Base-by-base conservation (phyloP, 92 coral and sea anemone genomes). In the Isaurus tuberculatus region DNA sequence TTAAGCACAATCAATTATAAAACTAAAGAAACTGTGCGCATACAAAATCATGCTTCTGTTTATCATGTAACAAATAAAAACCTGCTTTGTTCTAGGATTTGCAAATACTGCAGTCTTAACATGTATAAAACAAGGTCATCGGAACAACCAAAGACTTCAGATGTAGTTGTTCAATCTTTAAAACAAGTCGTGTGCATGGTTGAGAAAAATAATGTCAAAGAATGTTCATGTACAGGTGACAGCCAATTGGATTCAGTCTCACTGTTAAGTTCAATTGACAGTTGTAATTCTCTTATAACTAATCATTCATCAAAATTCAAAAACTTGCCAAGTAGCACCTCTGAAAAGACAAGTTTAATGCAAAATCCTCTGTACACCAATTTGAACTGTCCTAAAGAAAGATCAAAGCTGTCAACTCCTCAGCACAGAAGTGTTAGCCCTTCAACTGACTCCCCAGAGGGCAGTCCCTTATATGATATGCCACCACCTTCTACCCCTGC, bases 401-500 rank as follows among this genome's bases (percentile, higher is more conserved):
- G 14, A 43, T 2, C 72, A 23, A 3, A 9, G 23, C 69, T 51
- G 8, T 55, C 81, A 2, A 75, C 81, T 75, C 81, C 81, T 23
- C 33, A 31, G 15, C 68, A 22, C 13, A 34, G 36, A 36, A 28
- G n/a, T 8, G 32, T 32, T 33, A 2, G 13, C 2, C 0, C 49
- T 16, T 7, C 46, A 9, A 32, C 46, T 8, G 28, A 23, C 25
- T 86, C 92, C 60, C 90, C 92, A 14, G 87, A 77, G n/a, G 81
- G 75, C 44, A 92, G 92, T 44, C 91, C 91, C 33, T 70, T 92
- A 40, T 92, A 87, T 37, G 96, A 92, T 60, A 90, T 86, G 85
- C 94, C 94, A 3, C 91, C 94, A 8, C 96, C 89, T 42, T 92
- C 96, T 13, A 90, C 94, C 14, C 81, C 73, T 25, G 92, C 96